Evolutionary conservation across 2,888 invertebrate species (phyloP).

Genomic region (Lagria hirta): DNA sequence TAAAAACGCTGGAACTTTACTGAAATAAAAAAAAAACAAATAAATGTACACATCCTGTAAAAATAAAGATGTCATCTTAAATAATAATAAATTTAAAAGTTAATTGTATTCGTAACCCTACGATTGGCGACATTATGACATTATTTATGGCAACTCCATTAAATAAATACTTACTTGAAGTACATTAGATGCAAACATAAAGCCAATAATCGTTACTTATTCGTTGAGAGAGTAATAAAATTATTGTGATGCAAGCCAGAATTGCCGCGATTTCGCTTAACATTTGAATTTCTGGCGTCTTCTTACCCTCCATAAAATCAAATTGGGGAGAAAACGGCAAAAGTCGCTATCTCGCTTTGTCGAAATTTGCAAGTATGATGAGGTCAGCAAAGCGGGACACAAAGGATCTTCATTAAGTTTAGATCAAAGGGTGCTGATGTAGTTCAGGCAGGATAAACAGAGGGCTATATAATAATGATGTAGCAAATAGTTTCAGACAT

Average conservation of each 20-base stretch:
- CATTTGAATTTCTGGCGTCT: slow-evolving; percentile 35
- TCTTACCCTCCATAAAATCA: slow-evolving; percentile 34
- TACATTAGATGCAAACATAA: slow-evolving; percentile 17
- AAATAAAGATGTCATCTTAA: too few species aligned
- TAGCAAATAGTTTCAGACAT: too few species aligned
- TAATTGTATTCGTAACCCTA: too few species aligned
- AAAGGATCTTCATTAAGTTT: slow-evolving; percentile 25
- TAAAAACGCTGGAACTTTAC: slow-evolving; percentile 96
- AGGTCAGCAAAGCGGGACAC: slow-evolving; percentile 29
- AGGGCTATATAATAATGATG: too few species aligned
- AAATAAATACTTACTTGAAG: slow-evolving; percentile 17
- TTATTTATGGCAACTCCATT: slow-evolving; percentile 18
- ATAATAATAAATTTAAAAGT: too few species aligned
- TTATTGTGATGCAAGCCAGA: slow-evolving; percentile 29
- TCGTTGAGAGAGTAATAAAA: slow-evolving; percentile 27
- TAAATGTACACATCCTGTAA: slow-evolving; percentile 1
- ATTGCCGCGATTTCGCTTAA: slow-evolving; percentile 25
- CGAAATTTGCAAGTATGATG: slow-evolving; percentile 32
- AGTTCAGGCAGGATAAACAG: slow-evolving; percentile 16
- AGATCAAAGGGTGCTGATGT: slow-evolving; percentile 27
- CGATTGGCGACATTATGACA: slow-evolving; percentile 3
- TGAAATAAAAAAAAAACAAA: slow-evolving; percentile 61
- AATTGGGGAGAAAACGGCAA: slow-evolving; percentile 30
- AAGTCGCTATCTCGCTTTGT: slow-evolving; percentile 13
- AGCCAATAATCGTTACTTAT: slow-evolving; percentile 31